phyloP scores from a whole-genome alignment of 2,888 invertebrate genomes.

The Pharmacophagus antenor region DNA sequence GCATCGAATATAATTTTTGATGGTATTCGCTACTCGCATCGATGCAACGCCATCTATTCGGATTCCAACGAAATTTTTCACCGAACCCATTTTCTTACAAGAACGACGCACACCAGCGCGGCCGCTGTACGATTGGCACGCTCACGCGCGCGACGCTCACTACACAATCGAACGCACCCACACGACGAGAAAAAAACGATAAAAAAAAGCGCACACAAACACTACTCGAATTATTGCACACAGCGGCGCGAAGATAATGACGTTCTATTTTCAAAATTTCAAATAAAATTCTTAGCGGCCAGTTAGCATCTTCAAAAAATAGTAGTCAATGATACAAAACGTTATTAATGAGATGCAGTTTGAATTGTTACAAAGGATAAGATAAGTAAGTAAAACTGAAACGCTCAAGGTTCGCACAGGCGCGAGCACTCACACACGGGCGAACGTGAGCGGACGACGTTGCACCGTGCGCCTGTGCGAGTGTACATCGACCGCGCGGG shows the following conservation, averaged over 20 bases:
- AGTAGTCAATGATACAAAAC: slow-evolving; percentile 35
- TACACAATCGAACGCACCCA: slow-evolving; percentile 78
- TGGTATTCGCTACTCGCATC: slow-evolving; percentile 50
- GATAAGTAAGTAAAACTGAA: slow-evolving; percentile 70
- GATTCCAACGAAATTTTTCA: slow-evolving; percentile 75
- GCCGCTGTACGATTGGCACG: slow-evolving; percentile 47
- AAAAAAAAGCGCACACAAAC: slow-evolving; percentile 74
- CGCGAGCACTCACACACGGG: slow-evolving; percentile 61
- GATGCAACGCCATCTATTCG: slow-evolving; percentile 75
- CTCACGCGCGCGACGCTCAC: slow-evolving; percentile 30
- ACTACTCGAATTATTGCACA: slow-evolving; percentile 44
- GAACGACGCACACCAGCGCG: slow-evolving; percentile 56
- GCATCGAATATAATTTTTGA: slow-evolving; percentile 59
- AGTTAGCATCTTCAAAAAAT: slow-evolving; percentile 30
- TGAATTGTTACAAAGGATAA: slow-evolving; percentile 55
- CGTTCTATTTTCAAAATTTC: slow-evolving; percentile 44
- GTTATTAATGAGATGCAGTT: slow-evolving; percentile 48
- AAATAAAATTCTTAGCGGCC: slow-evolving; percentile 37
- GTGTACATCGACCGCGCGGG: slow-evolving; percentile 45
- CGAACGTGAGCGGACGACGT: slow-evolving; percentile 49
- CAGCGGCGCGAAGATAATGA: slow-evolving; percentile 34
- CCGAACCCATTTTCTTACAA: slow-evolving; percentile 78
- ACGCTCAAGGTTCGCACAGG: slow-evolving; percentile 72
- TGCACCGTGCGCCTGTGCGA: slow-evolving; percentile 65
- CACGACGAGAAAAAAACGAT: slow-evolving; percentile 78